phyloP scores from a whole-genome alignment of 2,113 vertebrate species.

The Hirundichthys speculiger region DNA sequence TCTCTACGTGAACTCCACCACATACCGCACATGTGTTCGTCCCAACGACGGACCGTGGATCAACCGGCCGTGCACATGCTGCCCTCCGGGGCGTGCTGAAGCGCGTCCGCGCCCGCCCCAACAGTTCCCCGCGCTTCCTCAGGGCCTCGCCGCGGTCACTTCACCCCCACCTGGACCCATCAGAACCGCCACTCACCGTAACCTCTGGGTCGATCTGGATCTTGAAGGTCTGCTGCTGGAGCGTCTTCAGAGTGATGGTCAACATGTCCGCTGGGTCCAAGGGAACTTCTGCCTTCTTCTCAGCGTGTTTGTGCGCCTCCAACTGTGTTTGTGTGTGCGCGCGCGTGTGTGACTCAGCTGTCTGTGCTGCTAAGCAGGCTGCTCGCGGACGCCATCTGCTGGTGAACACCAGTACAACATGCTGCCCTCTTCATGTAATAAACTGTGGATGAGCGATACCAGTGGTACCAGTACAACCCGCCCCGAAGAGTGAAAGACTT shows the following conservation, averaged over 20 bases:
- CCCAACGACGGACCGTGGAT: no score
- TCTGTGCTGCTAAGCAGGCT: constrained; percentile 46
- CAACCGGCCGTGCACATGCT: no score
- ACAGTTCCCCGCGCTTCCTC: no score
- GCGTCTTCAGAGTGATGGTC: constrained; percentile 82
- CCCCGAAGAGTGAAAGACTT: no score
- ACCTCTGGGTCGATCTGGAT: constrained; percentile 77
- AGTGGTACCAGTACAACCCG: no score
- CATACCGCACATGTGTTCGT: no score
- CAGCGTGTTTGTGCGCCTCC: constrained; percentile 16
- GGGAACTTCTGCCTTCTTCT: constrained; percentile 36
- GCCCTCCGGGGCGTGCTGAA: no score
- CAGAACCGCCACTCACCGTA: constrained; percentile 73
- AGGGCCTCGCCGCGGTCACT: no score
- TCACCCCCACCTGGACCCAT: no score
- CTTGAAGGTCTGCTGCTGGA: constrained; percentile 83
- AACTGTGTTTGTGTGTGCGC: constrained; percentile 28
- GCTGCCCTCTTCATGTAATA: constrained; percentile 22
- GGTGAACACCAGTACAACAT: constrained; percentile 27
- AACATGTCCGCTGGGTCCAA: constrained; percentile 64
- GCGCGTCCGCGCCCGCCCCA: no score
- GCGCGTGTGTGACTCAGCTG: constrained; percentile 82
- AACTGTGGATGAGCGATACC: no score
- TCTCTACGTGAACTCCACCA: no score
- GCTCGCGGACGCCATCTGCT: constrained; percentile 70